Evolutionary conservation across 2,797 vertebrate species (phyloP).

Genomic region (Helarctos malayanus): DNA sequence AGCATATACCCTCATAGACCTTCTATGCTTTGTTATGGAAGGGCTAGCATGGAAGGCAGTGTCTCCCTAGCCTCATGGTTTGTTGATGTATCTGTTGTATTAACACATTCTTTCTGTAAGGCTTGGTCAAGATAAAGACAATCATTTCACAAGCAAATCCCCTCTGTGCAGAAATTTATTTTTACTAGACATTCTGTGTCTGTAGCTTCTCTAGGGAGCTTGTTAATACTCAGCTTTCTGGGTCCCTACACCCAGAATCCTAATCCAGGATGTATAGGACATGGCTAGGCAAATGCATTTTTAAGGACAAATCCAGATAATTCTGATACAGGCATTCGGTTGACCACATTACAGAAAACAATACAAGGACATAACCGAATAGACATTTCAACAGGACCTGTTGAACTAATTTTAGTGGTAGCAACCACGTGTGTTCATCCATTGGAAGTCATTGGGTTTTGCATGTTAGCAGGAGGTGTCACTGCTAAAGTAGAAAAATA

Average conservation of each 20-base stretch:
- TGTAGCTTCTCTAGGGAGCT: background rate
- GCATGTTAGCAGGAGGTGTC: background rate
- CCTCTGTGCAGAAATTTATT: background rate
- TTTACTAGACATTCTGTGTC: background rate
- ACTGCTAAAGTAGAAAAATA: background rate
- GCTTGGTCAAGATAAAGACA: background rate
- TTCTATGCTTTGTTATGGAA: background rate
- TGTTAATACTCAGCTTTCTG: background rate
- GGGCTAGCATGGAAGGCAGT: background rate
- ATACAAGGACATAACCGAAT: accelerated
- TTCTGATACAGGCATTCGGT: background rate
- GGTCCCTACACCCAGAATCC: background rate
- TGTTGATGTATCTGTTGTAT: background rate
- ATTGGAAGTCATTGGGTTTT: background rate
- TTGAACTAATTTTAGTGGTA: background rate
- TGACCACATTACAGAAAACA: background rate
- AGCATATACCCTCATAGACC: background rate
- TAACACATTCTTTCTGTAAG: background rate
- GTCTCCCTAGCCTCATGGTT: background rate
- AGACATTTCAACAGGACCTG: background rate
- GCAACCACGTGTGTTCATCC: background rate
- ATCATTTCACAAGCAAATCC: background rate
- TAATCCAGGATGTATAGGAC: background rate
- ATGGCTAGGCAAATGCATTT: background rate
- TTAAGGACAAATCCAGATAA: background rate